Percentiles rank a stretch among this genome's conserved stretches.
Conservation (phyloP, 1,140 invertebrate genomes). For the Tetramorium simillimum region DNA sequence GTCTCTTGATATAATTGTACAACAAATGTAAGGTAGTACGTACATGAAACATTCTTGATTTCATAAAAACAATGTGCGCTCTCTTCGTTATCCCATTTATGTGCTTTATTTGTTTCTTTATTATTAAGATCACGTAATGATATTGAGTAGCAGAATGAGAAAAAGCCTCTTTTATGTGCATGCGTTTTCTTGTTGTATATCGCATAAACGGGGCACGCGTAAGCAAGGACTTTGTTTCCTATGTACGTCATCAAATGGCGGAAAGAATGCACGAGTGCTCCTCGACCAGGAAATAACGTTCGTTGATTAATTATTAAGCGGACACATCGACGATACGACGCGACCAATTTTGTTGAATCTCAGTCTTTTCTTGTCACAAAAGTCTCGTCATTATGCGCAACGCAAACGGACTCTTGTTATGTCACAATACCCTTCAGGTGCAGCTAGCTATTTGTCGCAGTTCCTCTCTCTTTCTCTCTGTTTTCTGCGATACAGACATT, state of each 20-base stretch:
- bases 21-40: neutral
- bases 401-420: constrained; percentile 28
- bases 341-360: constrained; percentile 66
- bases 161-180: constrained; percentile 26
- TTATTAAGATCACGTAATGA: constrained; percentile 12
- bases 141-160: neutral
- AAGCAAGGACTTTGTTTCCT: neutral
- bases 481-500: neutral
- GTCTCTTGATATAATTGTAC: neutral
- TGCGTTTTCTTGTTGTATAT: constrained; percentile 29
- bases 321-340: constrained; percentile 50
- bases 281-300: constrained; percentile 51
- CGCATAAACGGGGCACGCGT: constrained; percentile 15
- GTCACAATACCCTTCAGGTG: neutral
- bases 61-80: neutral
- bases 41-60: neutral
- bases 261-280: constrained; percentile 59
- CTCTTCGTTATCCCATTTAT: constrained; percentile 32
- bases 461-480: constrained; percentile 40
- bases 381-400: constrained; percentile 47
- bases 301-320: constrained; percentile 63
- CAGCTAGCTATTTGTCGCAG: neutral
- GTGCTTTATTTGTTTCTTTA: neutral
- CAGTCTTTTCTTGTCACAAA: constrained; percentile 31
- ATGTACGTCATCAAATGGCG: constrained; percentile 29